A percentile compares a stretch with the other conserved stretches of the same genome.
These are phyloP conservation scores for Sialia sialis DNA, from an alignment of 2,113 vertebrate species.

Conservation along the genomic window DNA sequence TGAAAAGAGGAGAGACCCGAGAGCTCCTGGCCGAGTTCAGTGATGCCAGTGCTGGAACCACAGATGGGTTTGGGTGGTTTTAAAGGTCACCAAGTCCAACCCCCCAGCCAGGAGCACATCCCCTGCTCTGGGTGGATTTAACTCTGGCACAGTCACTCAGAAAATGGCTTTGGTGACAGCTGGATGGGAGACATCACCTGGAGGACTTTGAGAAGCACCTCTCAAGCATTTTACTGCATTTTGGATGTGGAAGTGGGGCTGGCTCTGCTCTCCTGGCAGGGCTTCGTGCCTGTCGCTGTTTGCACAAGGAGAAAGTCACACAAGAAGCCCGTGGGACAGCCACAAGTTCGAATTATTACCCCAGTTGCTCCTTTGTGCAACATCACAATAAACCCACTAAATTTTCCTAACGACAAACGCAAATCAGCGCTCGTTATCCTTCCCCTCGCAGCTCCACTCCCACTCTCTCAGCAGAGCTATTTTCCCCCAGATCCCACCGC, in stretches of 20 bases:
- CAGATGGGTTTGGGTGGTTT: background rate
- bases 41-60: background rate
- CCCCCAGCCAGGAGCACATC: background rate
- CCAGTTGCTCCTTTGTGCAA: background rate
- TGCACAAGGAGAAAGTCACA: background rate
- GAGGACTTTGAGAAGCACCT: background rate
- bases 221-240: fast-evolving
- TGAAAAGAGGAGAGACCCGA: background rate
- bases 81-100: background rate
- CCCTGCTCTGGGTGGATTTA: background rate
- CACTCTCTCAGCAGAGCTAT: background rate
- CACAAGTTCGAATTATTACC: background rate
- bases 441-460: background rate
- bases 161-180: background rate
- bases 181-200: background rate
- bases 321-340: background rate
- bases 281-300: background rate
- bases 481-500: background rate
- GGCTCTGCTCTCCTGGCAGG: background rate
- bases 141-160: background rate
- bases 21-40: background rate
- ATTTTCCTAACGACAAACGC: background rate
- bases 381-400: background rate
- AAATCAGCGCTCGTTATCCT: background rate
- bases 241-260: too few relatives aligned